Base-by-base conservation (phyloP, 2,888 invertebrate species). In the Crocallis elinguaria region DNA sequence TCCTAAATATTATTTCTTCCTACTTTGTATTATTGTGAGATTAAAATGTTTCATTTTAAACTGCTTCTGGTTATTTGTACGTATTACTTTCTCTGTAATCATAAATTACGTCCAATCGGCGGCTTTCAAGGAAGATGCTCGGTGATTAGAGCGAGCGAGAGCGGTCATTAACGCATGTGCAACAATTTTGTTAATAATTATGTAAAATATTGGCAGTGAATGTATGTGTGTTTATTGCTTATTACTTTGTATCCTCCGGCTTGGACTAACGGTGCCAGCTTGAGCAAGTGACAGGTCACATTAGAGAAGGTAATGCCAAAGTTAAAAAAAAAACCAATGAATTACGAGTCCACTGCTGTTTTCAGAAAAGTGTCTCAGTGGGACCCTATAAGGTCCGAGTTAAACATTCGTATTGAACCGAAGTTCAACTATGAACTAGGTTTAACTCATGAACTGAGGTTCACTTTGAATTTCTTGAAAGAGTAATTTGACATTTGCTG, bases 121-220 rank as follows among this genome's bases (percentile, higher is more conserved):
- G 66, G 71, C 57, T 64, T 77, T 76, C 67, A 72, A 60, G 67
- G 68, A 73, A 75, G 70, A 75, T 60, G 71, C 58, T 69, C 73
- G 58, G 64, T 79, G 72, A 77, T 80, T 75, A 76, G 75, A 66
- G 71, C 65, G 64, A 65, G 62, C 59, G 62, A 53, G 63, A 66
- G 66, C 73, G 67, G 72, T 82, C 76, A 85, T 86, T 86, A 83
- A 73, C 74, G 73, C 69, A 67, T 77, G 71, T 73, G 78, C 77
- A 80, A 79, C 75, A 77, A 82, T 84, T 86, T 84, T 57, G 77
- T 70, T 67, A 77, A 81, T 71, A 81, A 87, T 88, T 83, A 84
- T 77, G 82, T 80, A 82, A 78, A 83, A 77, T 84, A 84, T 84
- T 82, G 82, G 68, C 73, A 75, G 77, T 69, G 63, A 70, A 77